Evolutionary conservation across 2,888 invertebrate genomes (phyloP), one percentile per base, ranked within the genome.

Genomic region (Electrophaes corylata): DNA sequence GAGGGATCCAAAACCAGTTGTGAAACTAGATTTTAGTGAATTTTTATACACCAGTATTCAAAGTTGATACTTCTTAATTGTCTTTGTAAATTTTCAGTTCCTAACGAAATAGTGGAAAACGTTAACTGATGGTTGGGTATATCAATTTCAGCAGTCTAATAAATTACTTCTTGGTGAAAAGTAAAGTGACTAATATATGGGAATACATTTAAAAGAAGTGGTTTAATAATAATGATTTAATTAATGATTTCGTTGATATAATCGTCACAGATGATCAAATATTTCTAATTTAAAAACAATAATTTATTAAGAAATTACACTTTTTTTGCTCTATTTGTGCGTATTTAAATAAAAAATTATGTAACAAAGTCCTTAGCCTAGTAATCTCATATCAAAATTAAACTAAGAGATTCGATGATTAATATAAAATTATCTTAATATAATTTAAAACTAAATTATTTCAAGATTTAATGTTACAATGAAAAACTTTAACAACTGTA

Each of bases 231-330:
- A 82, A 75, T 55, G 75, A 76, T 88, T 84, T 85, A 86, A 84
- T 90, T 78, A 72, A 83, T 85, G 84, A 76, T 82, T 84, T 86
- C 75, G 83, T 84, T 83, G 83, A 81, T 64, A 82, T 82, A 84
- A 83, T 84, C 79, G 83, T 81, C 83, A 83, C 83, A 82, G 84
- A 72, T 83, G 78, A 83, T 78, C 74, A 69, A 71, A 73, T 79
- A 79, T 73, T 73, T 72, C 75, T 70, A 74, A 76, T 73, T 77
- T 77, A 81, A 78, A n/a, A 87, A 88, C 81, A 91, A 90, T 91
- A 90, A 90, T 88, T 90, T 91, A 90, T 83, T 88, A 59, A 86
- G 82, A 86, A 79, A 82, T 76, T 87, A 88, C 80, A 82, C 64
- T 67, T 65, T 73, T 74, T 69, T 59, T 70, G 65, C 71, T 79